phyloP scores from a whole-genome alignment of 2,888 invertebrate species.

The Thereva nobilitata region DNA sequence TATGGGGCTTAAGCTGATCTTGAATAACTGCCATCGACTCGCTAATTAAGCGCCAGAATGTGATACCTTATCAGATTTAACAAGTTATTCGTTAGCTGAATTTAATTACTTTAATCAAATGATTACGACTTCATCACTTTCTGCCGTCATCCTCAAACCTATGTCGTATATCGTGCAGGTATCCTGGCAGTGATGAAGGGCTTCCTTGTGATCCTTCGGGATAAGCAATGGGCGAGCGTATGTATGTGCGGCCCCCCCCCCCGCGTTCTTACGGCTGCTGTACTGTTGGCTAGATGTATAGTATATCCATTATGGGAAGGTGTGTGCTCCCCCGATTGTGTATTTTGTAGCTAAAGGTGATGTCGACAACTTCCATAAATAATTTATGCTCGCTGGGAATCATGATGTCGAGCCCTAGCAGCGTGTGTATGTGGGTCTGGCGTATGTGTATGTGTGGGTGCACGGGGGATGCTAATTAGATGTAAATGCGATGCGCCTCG shows the following conservation, averaged over 20 bases:
- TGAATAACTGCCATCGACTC: conserved; percentile 35
- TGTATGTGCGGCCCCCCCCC: too few species aligned
- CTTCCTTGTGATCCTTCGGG: too few species aligned
- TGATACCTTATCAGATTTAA: conserved; percentile 34
- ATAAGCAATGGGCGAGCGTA: too few species aligned
- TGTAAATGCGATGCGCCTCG: conserved; percentile 24
- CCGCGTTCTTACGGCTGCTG: background rate
- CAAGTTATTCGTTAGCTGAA: conserved; percentile 35
- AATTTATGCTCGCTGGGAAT: conserved; percentile 31
- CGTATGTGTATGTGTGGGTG: background rate
- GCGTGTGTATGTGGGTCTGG: conserved; percentile 1
- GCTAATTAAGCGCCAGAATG: conserved; percentile 32
- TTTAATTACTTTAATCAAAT: conserved; percentile 36
- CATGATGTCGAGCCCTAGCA: conserved; percentile 13
- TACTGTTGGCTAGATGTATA: background rate
- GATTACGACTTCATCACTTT: conserved; percentile 36
- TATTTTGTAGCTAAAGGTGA: conserved; percentile 17
- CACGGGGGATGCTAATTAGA: conserved; percentile 22
- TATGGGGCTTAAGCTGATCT: conserved; percentile 30
- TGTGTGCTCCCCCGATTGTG: too few species aligned
- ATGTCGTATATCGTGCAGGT: too few species aligned
- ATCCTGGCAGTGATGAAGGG: too few species aligned
- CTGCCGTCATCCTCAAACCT: conserved; percentile 2
- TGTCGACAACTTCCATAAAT: conserved; percentile 35
- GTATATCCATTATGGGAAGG: background rate